Evolutionary conservation across 2,797 vertebrate species (phyloP), one percentile per base, ranked within the genome.

Genomic region (Clarias laeviceps): DNA sequence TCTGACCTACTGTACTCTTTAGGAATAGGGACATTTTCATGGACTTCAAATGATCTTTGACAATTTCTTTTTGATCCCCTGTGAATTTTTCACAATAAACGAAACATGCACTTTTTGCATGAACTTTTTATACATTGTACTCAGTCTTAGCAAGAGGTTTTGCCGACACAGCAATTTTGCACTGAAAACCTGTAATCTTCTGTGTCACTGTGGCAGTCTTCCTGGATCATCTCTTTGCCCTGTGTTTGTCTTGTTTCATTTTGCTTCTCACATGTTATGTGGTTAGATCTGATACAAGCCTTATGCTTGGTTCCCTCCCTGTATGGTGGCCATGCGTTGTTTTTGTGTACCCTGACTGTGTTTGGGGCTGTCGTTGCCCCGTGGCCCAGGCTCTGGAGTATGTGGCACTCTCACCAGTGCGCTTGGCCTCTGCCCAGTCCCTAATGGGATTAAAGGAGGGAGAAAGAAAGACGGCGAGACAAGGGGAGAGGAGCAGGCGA

Each of bases 361-460:
- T 86, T 87, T 89, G 56, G 81, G 69, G 77, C 83, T 77, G 79
- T 82, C 85, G 81, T 87, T 76, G 82, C 83, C 66, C 57, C 11
- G 62, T 68, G 82, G 32, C 70, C 24, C 64, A 87, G 82, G 77
- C 82, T 79, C 22, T 59, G 69, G 70, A 85, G 81, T 82, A 83
- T 87, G 74, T 59, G 81, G 81, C 56, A 79, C 86, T 86, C 85
- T 79, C 82, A 80, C 54, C 84, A 83, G 79, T 61, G 84, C 32
- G 70, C 88, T 89, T 93, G 95, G 94, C 94, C 93, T 92, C 88
- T 87, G 89, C 82, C 92, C 93, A 93, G 92, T 88, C 89, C 89
- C 89, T 95, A 95, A 95, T 95, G 93, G 92, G 95, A 95, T 95
- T 95, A 95, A 91, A 88, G 89, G 87, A 78, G 74, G 86, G 84